A percentile compares a stretch with the other conserved stretches of the same genome.
Evolutionary conservation across 2,888 invertebrate genomes (phyloP).

Genomic region (Oscheius sp.): DNA sequence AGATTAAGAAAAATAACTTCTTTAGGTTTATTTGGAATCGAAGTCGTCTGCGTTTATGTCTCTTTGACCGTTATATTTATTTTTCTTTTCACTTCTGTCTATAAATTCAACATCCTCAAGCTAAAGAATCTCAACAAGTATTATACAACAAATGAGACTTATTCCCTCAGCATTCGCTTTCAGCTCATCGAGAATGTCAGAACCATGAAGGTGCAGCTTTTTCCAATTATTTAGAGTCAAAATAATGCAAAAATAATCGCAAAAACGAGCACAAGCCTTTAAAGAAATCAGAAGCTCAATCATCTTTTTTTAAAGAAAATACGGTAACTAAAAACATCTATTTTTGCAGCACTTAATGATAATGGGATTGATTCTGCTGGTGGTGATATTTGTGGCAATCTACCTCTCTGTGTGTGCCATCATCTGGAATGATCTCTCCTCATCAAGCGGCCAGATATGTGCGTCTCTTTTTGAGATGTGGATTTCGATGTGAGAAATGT

Average conservation of each 20-base stretch:
- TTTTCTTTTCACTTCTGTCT: not conserved
- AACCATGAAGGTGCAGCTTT: not conserved
- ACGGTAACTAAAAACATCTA: not conserved
- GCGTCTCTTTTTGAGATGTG: conserved; percentile 1
- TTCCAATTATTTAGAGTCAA: not conserved
- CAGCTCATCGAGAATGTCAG: conserved; percentile 15
- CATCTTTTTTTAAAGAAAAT: too few species aligned
- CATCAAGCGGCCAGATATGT: not conserved
- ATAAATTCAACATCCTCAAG: not conserved
- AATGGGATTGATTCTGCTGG: not conserved
- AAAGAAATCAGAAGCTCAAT: too few species aligned
- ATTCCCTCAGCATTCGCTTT: conserved; percentile 9
- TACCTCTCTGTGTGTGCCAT: not conserved
- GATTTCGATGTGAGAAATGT: not conserved
- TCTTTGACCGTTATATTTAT: not conserved
- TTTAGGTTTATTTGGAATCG: conserved; percentile 8
- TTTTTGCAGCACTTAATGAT: conserved; percentile 7
- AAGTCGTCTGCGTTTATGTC: not conserved
- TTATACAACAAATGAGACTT: not conserved
- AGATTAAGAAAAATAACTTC: not conserved
- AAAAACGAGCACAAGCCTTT: too few species aligned
- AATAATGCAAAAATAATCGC: too few species aligned
- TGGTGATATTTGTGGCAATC: not conserved
- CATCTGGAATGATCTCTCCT: not conserved
- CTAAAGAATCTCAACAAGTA: conserved; percentile 1